Evolutionary conservation across 2,797 vertebrate genomes (phyloP), one percentile per base, ranked within the genome.

Genomic region (Xenops minutus): DNA sequence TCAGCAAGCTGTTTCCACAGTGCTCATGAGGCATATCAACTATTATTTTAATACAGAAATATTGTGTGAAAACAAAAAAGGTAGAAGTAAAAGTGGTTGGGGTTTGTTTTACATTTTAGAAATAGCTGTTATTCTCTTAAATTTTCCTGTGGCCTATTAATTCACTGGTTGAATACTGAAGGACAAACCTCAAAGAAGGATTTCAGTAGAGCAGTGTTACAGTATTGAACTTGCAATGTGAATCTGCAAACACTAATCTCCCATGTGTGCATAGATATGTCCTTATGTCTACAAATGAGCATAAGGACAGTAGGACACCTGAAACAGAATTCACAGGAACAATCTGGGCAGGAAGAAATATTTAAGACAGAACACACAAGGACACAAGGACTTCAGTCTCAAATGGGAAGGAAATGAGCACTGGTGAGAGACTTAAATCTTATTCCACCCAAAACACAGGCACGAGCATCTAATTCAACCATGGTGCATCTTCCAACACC

Each of bases 241-340:
- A 85, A 82, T 44, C n/a, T 32, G 17, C 8, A 49, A 14, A 56
- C 2, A 6, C 29, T 52, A 26, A 64, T 10, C 8, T 84, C 32
- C 30, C 24, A 48, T 2, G 43, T 2, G 15, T 3, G 6, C 27
- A 54, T 0, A 43, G 9, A 23, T 7, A 24, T 0, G 0, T 58
- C 14, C 17, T 76, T 69, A 29, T 3, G 4, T 19, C 76, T 49
- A 58, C 27, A 56, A 15, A 55, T 14, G 4, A 66, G 7, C 14
- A 10, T 12, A 72, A 66, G 30, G 22, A 69, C 21, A 76, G 44
- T 22, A 27, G 23, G 37, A 68, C 6, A 49, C 26, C 14, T 15
- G 26, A 67, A 78, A 21, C 3, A 67, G 29, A 26, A 64, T 48
- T 63, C 41, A 58, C 22, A 48, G n/a, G 32, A 86, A 34, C 23